Evolutionary conservation across 2,113 vertebrate genomes (phyloP), one percentile per base, ranked within the genome.

Genomic region (Hipposideros armiger): DNA sequence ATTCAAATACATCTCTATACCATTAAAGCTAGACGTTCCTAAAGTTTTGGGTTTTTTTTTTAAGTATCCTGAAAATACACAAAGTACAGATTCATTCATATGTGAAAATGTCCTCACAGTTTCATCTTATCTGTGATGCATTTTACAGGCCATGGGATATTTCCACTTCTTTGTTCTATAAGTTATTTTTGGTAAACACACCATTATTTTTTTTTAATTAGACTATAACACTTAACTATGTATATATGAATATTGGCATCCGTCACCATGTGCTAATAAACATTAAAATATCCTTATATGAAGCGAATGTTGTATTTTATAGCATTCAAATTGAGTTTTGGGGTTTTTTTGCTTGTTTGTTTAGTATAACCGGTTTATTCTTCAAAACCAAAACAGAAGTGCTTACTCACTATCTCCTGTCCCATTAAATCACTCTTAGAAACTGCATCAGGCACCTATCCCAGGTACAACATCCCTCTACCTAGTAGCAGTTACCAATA

Each of bases 1-100:
- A 89, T 95, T 97, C 93, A 96, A 96, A 96, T 89, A 82, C 30
- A 92, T 92, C 45, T 90, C 62, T 92, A 81, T 58, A 87, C 72
- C 73, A 89, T 80, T 67, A 85, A 88, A 56, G 42, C 50, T 72
- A 88, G 58, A 94, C 58, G 45, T 85, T 70, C 19, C 67, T 74
- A 36, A 85, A 87, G 54, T 64, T 64, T 64, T 64, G 30, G 10
- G 10, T 22, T 47, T 42, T 92, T 54, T 95, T 58, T 30, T 87
- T 1, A 84, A 62, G 70, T 84, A 54, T 92, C 22, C 74, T 96
- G 45, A 90, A 95, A 92, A 93, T 47, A 69, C 0, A 82, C 30
- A n/a, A 64, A 96, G 45, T 54, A 70, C 17, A 62, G 30, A 85
- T 95, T 88, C 16, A 84, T 13, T 90, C 60, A 36, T 47, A 85